phyloP scores from a whole-genome alignment of 2,888 invertebrate genomes.

The Apantesis nais region DNA sequence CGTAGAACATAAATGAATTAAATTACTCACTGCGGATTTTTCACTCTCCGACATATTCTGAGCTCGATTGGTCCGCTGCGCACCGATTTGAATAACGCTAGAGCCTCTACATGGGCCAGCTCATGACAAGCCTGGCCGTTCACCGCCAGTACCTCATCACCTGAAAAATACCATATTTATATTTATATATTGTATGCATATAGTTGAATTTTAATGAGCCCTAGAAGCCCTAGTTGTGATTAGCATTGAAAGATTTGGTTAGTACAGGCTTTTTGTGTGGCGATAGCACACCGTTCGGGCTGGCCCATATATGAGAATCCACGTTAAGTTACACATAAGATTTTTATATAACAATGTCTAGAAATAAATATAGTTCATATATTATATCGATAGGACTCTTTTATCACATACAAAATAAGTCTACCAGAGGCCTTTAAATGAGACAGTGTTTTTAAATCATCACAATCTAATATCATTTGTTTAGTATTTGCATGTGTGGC shows the following conservation, averaged over 20 bases:
- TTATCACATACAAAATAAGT: neutral
- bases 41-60: conserved; percentile 88
- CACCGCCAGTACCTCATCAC: conserved; percentile 93
- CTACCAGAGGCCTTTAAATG: neutral
- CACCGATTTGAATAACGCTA: conserved; percentile 92
- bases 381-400: neutral
- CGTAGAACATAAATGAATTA: neutral
- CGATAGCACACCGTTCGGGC: too few relatives aligned
- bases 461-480: conserved; percentile 5
- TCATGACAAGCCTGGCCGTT: conserved; percentile 93
- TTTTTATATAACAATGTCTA: neutral
- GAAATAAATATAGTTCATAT: neutral
- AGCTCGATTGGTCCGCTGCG: conserved; percentile 91
- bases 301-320: too few relatives aligned
- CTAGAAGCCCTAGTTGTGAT: too few relatives aligned
- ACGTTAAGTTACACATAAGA: neutral
- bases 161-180: too few relatives aligned
- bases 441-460: neutral
- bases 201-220: too few relatives aligned
- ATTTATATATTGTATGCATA: too few relatives aligned
- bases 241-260: too few relatives aligned
- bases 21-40: conserved; percentile 74
- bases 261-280: too few relatives aligned
- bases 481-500: conserved; percentile 11
- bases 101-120: conserved; percentile 92